Base-by-base conservation (phyloP, 2,113 vertebrate species). In the Sinocyclocheilus grahami region DNA sequence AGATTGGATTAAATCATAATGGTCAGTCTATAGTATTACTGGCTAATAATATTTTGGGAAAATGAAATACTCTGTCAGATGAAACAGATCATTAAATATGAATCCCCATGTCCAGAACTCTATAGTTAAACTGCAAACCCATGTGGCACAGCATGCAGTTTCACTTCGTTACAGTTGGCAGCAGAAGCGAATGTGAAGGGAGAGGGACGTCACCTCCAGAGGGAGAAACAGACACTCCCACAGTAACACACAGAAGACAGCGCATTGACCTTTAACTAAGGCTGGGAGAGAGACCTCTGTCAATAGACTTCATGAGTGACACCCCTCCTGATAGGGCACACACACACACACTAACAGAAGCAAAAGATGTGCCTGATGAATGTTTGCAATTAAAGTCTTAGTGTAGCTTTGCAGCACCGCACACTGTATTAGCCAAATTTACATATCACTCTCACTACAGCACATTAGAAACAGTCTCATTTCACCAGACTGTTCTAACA, bases 231-330 rank as follows among this genome's bases (percentile, higher is more conserved):
- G 93, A 83, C 42, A 71, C 93, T 93, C 93, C 91, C 90, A 91
- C 92, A 93, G 92, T 92, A 94, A 95, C 94, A 94, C 91, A 91
- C 93, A 94, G 94, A 94, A 92, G 91, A 93, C 93, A 91, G 87
- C 90, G 90, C 91, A 94, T 88, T 95, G 94, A 95, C 95, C 94
- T 95, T 95, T 95, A 92, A 92, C 92, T 93, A 65, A 87, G 92
- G 92, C 89, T 89, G 91, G 85, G 90, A 72, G 92, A 92, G 92
- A 94, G 93, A 90, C 90, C 84, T 90, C 94, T 95, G 94, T 95
- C 94, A 95, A 94, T 94, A 94, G 93, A 92, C 93, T 93, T 92
- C 93, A 93, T 93, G 91, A 95, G 93, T 95, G 94, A 94, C 94
- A 93, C 92, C 92, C 92, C 92, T 92, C 92, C 92, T 92, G 93